Evolutionary conservation across 2,888 invertebrate genomes (phyloP).

Genomic region (Heliconius ethilla): DNA sequence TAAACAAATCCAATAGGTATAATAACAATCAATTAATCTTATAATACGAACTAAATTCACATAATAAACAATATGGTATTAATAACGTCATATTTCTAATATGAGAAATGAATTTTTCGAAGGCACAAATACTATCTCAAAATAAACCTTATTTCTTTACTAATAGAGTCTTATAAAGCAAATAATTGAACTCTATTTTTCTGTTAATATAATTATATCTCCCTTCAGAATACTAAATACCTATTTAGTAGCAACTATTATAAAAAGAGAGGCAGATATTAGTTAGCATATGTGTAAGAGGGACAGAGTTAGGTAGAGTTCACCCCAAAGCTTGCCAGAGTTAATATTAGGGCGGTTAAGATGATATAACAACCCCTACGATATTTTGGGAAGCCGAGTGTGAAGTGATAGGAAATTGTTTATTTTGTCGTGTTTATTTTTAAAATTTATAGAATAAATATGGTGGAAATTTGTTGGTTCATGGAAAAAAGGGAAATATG

Average conservation of each 20-base stretch:
- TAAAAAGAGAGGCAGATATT: constrained; percentile 52
- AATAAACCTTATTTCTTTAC: constrained; percentile 44
- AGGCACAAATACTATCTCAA: constrained; percentile 29
- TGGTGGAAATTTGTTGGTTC: neutral
- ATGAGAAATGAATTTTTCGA: constrained; percentile 29
- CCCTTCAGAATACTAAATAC: constrained; percentile 81
- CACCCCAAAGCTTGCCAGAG: constrained; percentile 67
- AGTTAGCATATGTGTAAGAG: constrained; percentile 50
- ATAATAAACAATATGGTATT: constrained; percentile 41
- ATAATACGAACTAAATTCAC: constrained; percentile 30
- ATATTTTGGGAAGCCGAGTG: constrained; percentile 67
- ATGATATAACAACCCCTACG: constrained; percentile 54
- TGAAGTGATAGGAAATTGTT: constrained; percentile 70
- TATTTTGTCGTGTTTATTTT: constrained; percentile 51
- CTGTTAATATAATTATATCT: constrained; percentile 77
- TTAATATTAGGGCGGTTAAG: constrained; percentile 62
- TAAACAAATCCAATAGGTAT: neutral
- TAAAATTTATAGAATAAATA: neutral
- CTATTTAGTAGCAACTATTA: constrained; percentile 77
- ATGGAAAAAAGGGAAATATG: too few relatives aligned
- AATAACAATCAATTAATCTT: constrained; percentile 29
- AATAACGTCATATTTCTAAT: constrained; percentile 39
- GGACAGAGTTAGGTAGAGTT: constrained; percentile 54
- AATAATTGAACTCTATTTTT: constrained; percentile 57
- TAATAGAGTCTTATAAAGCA: constrained; percentile 38